Evolutionary conservation across 1,140 invertebrate genomes (phyloP).

Genomic region (Acyrthosiphon pisum): DNA sequence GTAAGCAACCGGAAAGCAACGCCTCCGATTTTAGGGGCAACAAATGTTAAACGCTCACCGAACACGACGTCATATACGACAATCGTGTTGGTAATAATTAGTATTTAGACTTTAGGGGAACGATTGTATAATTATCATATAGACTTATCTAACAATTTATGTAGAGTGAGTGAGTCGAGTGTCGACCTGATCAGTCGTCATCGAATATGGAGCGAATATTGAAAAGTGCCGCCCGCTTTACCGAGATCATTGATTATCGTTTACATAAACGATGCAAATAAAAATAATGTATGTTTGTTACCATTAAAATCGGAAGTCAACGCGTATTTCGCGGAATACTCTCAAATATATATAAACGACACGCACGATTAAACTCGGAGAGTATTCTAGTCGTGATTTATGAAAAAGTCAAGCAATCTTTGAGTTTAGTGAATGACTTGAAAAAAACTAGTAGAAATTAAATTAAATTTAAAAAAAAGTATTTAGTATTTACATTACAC

Average conservation of each 20-base stretch:
- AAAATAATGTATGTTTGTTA: no score
- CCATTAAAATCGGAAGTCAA: neutral
- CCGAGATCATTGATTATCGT: neutral
- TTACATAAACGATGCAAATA: no score
- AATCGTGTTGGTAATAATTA: neutral
- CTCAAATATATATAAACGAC: neutral
- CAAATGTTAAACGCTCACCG: neutral
- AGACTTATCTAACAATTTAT: no score
- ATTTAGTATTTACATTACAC: no score
- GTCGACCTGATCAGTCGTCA: no score
- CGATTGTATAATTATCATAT: neutral
- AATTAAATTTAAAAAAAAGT: neutral
- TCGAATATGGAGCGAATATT: no score
- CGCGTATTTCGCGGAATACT: neutral
- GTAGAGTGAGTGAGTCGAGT: no score
- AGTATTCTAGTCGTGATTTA: no score
- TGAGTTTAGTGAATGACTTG: neutral
- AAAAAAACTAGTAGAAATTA: neutral
- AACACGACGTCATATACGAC: neutral
- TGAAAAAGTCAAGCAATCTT: neutral
- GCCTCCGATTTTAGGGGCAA: neutral
- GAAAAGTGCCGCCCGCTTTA: neutral
- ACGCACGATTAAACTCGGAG: neutral
- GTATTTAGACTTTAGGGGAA: neutral
- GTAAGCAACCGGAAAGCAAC: neutral